Evolutionary conservation across 2,113 vertebrate genomes (phyloP).

Genomic region (Chascanopsetta lugubris): DNA sequence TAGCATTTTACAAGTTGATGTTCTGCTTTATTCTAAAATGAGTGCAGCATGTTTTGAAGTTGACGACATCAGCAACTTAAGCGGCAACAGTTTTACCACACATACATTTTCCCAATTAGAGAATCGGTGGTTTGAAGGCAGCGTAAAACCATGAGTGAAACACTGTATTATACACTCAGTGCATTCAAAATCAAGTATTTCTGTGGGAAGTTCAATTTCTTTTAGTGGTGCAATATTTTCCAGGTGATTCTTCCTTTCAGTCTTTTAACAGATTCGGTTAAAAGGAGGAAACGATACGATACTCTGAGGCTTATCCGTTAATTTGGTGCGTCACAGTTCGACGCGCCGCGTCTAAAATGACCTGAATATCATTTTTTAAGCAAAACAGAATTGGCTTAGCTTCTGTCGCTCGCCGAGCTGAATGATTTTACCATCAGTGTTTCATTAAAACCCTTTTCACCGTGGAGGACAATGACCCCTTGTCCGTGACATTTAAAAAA

Average conservation of each 20-base stretch:
- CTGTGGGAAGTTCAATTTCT: too few relatives aligned
- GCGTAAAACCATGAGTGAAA: too few relatives aligned
- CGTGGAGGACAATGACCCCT: constrained; percentile 6
- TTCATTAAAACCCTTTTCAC: constrained; percentile 22
- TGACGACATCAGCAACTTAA: too few relatives aligned
- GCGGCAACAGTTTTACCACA: too few relatives aligned
- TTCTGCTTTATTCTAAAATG: too few relatives aligned
- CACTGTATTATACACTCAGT: too few relatives aligned
- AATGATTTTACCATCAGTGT: constrained; percentile 32
- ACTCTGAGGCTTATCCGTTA: constrained; percentile 28
- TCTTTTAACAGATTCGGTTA: neutral
- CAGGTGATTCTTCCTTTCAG: neutral
- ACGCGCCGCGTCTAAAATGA: constrained; percentile 34
- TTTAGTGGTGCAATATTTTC: neutral
- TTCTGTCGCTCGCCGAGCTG: constrained; percentile 19
- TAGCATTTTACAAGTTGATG: too few relatives aligned
- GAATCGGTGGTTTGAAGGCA: too few relatives aligned
- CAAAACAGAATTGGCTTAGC: constrained; percentile 36
- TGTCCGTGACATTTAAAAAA: neutral
- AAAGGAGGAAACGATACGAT: constrained; percentile 8
- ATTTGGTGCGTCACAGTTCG: constrained; percentile 14
- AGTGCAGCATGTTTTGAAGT: too few relatives aligned
- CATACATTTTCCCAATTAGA: too few relatives aligned
- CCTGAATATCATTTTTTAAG: constrained; percentile 9
- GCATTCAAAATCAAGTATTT: too few relatives aligned